phyloP scores from a whole-genome alignment of 2,113 vertebrate species.

The Elgaria multicarinata region DNA sequence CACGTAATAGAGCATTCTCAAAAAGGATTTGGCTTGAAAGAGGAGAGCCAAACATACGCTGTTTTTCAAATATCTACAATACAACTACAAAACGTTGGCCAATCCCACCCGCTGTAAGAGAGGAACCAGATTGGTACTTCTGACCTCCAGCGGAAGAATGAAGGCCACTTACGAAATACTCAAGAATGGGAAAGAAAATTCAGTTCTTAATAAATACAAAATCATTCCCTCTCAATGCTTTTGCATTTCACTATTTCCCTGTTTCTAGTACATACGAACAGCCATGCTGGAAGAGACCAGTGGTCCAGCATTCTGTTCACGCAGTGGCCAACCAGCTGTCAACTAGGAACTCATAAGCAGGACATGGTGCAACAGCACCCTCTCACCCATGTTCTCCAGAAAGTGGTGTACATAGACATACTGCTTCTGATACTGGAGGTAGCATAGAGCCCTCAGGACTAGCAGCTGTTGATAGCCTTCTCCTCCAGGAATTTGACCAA shows the following conservation, averaged over 20 bases:
- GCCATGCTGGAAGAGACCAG: too few species aligned
- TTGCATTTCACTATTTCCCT: background rate
- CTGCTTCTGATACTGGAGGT: too few species aligned
- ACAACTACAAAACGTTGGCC: background rate
- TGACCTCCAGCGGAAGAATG: background rate
- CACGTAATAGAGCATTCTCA: background rate
- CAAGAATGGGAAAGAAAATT: background rate
- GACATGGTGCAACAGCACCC: too few species aligned
- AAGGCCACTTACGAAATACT: background rate
- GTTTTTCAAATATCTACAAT: background rate
- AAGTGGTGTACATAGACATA: too few species aligned
- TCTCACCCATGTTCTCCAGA: too few species aligned
- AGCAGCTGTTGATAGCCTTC: too few species aligned
- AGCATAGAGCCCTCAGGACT: too few species aligned
- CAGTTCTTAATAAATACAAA: background rate
- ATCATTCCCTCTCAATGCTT: background rate
- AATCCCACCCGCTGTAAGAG: background rate
- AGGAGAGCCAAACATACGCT: background rate
- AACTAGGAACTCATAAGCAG: too few species aligned
- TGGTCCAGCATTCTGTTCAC: too few species aligned
- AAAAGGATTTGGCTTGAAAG: background rate
- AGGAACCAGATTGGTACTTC: background rate
- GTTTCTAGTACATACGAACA: slow-evolving; percentile 5
- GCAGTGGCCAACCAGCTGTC: too few species aligned
- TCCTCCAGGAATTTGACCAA: too few species aligned